Evolutionary conservation across 2,888 invertebrate genomes (phyloP).

Genomic region (Limnephilus rhombicus): DNA sequence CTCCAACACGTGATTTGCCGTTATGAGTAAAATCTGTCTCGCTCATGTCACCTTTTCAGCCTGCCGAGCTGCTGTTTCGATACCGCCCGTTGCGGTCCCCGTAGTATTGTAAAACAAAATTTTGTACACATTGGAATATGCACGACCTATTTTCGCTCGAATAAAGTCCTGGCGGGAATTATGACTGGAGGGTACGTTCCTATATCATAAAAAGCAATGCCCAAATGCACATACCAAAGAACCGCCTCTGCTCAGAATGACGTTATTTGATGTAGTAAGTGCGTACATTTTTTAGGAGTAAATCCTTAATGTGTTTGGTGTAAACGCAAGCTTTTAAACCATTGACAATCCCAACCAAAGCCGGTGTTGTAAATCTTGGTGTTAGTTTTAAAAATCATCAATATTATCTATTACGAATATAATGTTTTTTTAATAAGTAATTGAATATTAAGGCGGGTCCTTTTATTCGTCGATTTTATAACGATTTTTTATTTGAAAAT

Average conservation of each 20-base stretch:
- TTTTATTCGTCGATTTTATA: slow-evolving; percentile 40
- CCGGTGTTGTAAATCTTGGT: slow-evolving; percentile 51
- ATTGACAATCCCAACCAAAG: slow-evolving; percentile 53
- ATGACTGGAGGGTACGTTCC: no score
- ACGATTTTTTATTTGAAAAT: slow-evolving; percentile 22
- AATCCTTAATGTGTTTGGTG: slow-evolving; percentile 22
- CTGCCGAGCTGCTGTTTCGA: no score
- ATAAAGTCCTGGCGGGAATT: no score
- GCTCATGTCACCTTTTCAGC: no score
- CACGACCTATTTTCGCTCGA: no score
- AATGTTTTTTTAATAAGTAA: background rate
- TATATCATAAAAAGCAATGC: no score
- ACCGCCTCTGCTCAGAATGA: background rate
- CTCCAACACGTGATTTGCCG: no score
- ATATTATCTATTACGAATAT: slow-evolving; percentile 21
- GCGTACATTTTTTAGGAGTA: slow-evolving; percentile 37
- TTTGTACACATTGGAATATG: no score
- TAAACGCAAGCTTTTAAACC: slow-evolving; percentile 47
- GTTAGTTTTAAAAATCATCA: slow-evolving; percentile 37
- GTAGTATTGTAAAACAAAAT: no score
- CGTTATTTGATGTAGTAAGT: background rate
- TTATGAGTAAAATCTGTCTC: no score
- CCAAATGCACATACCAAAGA: no score
- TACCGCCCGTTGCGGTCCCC: no score
- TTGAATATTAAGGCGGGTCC: slow-evolving; percentile 57